These are phyloP conservation scores for Mythimna impura DNA, from an alignment of 2,888 invertebrate species.

Conservation along the genomic window DNA sequence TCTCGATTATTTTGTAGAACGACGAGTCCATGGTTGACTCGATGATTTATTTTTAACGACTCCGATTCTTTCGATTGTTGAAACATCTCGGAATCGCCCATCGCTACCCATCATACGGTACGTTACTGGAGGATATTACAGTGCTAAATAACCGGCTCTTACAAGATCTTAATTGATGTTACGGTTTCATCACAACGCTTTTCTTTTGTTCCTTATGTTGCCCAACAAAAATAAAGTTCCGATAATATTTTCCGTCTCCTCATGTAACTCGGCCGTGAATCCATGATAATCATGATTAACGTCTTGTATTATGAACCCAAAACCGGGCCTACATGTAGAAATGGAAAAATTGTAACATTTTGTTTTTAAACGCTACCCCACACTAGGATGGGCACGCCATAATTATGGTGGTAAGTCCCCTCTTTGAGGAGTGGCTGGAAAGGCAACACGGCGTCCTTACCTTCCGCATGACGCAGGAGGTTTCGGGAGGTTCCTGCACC, in stretches of 20 bases:
- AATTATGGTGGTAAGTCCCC: too few relatives aligned
- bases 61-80: too few relatives aligned
- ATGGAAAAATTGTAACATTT: background rate
- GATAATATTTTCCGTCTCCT: background rate
- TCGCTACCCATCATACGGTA: conserved; percentile 47
- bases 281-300: background rate
- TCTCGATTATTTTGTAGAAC: too few relatives aligned
- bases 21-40: too few relatives aligned
- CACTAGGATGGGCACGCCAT: too few relatives aligned
- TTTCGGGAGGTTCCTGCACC: too few relatives aligned
- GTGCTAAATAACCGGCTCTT: conserved; percentile 57
- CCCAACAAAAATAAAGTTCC: background rate
- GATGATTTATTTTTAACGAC: too few relatives aligned
- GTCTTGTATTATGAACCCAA: background rate
- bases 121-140: conserved; percentile 42
- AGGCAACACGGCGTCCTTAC: too few relatives aligned
- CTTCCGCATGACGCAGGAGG: too few relatives aligned
- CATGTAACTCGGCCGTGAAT: background rate
- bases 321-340: background rate
- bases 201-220: conserved; percentile 26
- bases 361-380: too few relatives aligned
- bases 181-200: conserved; percentile 17
- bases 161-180: conserved; percentile 53
- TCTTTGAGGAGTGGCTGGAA: too few relatives aligned
- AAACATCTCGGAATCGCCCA: too few relatives aligned